phyloP scores from a whole-genome alignment of 1,140 invertebrate genomes.

The Octopus bimaculoides region DNA sequence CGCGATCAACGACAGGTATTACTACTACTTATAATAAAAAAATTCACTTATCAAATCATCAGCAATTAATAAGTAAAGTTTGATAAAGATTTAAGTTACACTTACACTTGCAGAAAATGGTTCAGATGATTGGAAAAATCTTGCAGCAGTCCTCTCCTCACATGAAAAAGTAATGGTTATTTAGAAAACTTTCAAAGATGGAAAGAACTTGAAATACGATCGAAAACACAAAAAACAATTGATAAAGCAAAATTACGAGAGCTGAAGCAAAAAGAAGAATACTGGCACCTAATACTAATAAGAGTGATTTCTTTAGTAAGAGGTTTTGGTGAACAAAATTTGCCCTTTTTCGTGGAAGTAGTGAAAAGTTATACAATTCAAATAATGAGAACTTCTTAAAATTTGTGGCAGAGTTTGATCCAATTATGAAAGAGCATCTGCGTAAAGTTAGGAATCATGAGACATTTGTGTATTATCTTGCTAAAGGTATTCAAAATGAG shows the following conservation, averaged over 20 bases:
- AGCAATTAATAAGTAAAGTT: no score
- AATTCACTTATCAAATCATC: no score
- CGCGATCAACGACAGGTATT: no score
- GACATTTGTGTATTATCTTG: neutral
- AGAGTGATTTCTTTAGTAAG: neutral
- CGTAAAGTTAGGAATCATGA: neutral
- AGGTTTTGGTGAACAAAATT: neutral
- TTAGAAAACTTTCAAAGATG: constrained; percentile 4
- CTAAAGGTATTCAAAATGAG: neutral
- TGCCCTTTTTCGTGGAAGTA: neutral
- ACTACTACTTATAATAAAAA: no score
- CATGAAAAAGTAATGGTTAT: no score
- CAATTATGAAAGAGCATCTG: neutral
- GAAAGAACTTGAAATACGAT: constrained; percentile 4
- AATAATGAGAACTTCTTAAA: constrained; percentile 7
- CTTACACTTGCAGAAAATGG: neutral
- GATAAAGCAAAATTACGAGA: neutral
- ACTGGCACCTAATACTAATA: neutral
- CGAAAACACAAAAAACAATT: neutral
- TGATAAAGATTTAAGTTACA: no score
- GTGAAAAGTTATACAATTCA: neutral
- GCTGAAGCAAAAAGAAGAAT: neutral
- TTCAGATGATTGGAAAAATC: constrained; percentile 1
- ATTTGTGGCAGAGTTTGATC: neutral
- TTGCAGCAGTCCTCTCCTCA: neutral